These are phyloP conservation scores for Bhutanitis thaidina DNA, from an alignment of 2,888 invertebrate genomes.

Conservation along the genomic window DNA sequence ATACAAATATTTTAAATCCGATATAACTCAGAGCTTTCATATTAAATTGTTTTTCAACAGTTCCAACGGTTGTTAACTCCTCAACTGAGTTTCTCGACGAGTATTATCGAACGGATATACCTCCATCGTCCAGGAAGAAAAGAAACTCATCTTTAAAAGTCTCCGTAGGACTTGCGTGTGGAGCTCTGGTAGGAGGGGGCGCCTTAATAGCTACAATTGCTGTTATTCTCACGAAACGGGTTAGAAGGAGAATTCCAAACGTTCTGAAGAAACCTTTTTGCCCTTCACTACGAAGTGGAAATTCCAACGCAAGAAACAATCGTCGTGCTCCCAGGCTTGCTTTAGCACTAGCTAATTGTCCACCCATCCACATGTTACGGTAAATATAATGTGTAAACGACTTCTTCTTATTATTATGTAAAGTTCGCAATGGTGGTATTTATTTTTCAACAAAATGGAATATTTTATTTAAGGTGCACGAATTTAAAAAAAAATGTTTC, in stretches of 20 bases:
- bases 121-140: slow-evolving; percentile 64
- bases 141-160: slow-evolving; percentile 72
- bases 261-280: slow-evolving; percentile 72
- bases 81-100: slow-evolving; percentile 81
- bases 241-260: slow-evolving; percentile 59
- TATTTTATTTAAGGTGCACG: no score
- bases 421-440: no score
- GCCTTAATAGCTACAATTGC: slow-evolving; percentile 81
- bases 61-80: slow-evolving; percentile 77
- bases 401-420: no score
- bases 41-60: slow-evolving; percentile 43
- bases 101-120: slow-evolving; percentile 76
- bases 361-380: slow-evolving; percentile 71
- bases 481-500: no score
- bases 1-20: no score
- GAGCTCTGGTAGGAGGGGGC: slow-evolving; percentile 73
- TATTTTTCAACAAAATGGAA: no score
- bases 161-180: slow-evolving; percentile 66
- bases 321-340: slow-evolving; percentile 67
- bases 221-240: slow-evolving; percentile 80
- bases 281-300: slow-evolving; percentile 55
- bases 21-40: no score
- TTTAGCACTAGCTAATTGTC: slow-evolving; percentile 65
- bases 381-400: slow-evolving; percentile 28
- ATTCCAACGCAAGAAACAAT: slow-evolving; percentile 60